phyloP scores from a whole-genome alignment of 1,140 invertebrate genomes.

The Panagrolaimus sp. region DNA sequence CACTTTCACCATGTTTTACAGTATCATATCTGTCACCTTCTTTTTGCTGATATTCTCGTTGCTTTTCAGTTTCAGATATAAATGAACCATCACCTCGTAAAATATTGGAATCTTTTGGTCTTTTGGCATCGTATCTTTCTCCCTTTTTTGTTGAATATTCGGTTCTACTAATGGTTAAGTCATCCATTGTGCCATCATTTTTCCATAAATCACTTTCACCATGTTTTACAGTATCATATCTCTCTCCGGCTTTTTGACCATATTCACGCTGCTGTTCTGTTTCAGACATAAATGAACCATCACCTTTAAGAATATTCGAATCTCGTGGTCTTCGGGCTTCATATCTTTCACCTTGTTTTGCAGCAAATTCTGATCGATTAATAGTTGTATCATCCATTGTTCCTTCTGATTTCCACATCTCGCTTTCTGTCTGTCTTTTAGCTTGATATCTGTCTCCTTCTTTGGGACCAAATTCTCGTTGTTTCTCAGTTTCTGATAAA shows the following conservation, averaged over 20 bases:
- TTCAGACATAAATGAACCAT: conserved; percentile 19
- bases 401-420: background rate
- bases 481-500: background rate
- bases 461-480: background rate
- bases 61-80: background rate
- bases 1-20: background rate
- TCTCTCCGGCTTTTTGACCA: background rate
- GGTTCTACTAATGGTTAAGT: background rate
- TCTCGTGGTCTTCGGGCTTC: conserved; percentile 19
- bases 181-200: background rate
- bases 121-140: conserved; percentile 24
- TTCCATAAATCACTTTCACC: background rate
- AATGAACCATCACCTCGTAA: conserved; percentile 1
- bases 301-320: conserved; percentile 33
- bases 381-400: background rate
- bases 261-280: background rate
- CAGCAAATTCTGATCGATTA: conserved; percentile 17
- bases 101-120: conserved; percentile 14
- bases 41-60: background rate
- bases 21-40: conserved; percentile 14
- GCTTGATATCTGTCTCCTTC: conserved; percentile 13
- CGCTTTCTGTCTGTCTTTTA: background rate
- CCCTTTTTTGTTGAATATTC: conserved; percentile 14
- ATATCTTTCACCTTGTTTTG: conserved; percentile 29
- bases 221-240: background rate